Evolutionary conservation across 1,140 invertebrate species (phyloP).

Genomic region (Drusus annulatus): DNA sequence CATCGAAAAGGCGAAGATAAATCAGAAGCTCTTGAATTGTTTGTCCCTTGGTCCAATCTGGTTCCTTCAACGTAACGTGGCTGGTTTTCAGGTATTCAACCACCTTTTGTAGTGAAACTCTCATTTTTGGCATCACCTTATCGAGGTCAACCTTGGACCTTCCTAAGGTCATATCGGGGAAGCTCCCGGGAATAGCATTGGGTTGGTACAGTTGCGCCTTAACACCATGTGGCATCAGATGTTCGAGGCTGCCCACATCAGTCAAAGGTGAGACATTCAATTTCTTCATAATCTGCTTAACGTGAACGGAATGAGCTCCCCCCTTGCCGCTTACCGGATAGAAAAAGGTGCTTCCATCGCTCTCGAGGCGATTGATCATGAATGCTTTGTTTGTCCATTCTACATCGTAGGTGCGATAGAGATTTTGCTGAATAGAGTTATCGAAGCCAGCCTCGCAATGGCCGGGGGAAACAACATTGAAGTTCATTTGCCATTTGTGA

Average conservation of each 20-base stretch:
- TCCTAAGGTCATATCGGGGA: constrained; percentile 62
- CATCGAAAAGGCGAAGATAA: constrained; percentile 62
- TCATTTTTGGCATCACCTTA: constrained; percentile 60
- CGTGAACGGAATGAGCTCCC: constrained; percentile 64
- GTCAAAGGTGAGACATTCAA: constrained; percentile 17
- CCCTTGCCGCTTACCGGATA: constrained; percentile 64
- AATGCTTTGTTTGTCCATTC: constrained; percentile 58
- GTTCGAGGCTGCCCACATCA: neutral
- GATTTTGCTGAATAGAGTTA: constrained; percentile 61
- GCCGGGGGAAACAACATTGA: constrained; percentile 15
- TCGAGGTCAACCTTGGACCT: constrained; percentile 61
- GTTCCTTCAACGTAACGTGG: constrained; percentile 62
- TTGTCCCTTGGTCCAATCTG: constrained; percentile 63
- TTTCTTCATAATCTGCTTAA: constrained; percentile 61
- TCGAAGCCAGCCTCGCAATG: constrained; percentile 51
- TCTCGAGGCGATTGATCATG: constrained; percentile 59
- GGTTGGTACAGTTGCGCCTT: neutral
- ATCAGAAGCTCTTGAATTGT: constrained; percentile 63
- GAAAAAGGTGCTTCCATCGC: constrained; percentile 50
- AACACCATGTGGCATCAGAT: constrained; percentile 17
- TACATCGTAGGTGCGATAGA: constrained; percentile 61
- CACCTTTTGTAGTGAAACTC: constrained; percentile 62
- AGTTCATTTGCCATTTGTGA: constrained; percentile 36
- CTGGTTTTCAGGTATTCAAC: constrained; percentile 64
- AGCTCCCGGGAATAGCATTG: constrained; percentile 48